Conservation (phyloP, 2,888 invertebrate species). For the Chromoteleia sp. region DNA sequence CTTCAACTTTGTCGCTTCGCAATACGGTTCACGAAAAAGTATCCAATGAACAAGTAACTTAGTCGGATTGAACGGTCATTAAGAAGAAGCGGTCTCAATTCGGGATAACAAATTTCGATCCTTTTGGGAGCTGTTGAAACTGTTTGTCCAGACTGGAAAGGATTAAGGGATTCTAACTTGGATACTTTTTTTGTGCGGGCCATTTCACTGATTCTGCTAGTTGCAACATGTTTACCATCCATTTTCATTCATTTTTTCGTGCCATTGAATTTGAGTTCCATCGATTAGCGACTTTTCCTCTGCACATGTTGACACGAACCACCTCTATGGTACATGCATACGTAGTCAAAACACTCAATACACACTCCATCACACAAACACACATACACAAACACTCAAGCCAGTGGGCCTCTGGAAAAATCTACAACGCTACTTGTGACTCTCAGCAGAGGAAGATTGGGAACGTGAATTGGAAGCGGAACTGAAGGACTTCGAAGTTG, state of each 20-base stretch:
- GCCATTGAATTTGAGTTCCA: conserved; percentile 67
- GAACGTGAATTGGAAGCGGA: conserved; percentile 98
- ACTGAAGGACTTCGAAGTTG: conserved; percentile 97
- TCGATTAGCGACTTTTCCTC: conserved; percentile 70
- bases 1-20: conserved; percentile 21
- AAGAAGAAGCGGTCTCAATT: too few relatives aligned
- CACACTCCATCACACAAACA: conserved; percentile 45
- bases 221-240: conserved; percentile 34
- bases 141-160: too few relatives aligned
- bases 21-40: conserved; percentile 10
- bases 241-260: conserved; percentile 54
- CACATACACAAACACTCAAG: conserved; percentile 69
- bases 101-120: too few relatives aligned
- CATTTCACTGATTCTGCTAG: conserved; percentile 23
- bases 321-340: conserved; percentile 16
- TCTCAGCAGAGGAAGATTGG: conserved; percentile 93
- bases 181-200: conserved; percentile 21
- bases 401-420: conserved; percentile 80
- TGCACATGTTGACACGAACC: conserved; percentile 64
- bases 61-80: too few relatives aligned
- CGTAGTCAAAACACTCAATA: conserved; percentile 42
- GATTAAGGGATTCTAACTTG: background rate
- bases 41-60: conserved; percentile 15
- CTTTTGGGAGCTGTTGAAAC: too few relatives aligned
- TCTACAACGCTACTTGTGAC: conserved; percentile 83